These are phyloP conservation scores for Plecotus auritus DNA, from an alignment of 2,113 vertebrate genomes.

Conservation along the genomic window DNA sequence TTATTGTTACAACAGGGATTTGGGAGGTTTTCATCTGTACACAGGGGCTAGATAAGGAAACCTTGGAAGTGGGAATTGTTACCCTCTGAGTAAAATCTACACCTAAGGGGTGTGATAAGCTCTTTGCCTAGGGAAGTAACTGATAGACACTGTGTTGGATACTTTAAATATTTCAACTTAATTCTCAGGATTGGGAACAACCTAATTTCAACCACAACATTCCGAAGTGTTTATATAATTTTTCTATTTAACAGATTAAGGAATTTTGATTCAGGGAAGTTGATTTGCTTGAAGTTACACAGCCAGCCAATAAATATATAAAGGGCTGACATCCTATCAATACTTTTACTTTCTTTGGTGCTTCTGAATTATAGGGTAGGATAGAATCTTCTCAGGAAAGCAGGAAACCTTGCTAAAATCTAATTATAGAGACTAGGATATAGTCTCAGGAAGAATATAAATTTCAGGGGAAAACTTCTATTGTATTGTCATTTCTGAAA, in stretches of 20 bases:
- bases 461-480: not conserved
- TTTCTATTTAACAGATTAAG: not conserved
- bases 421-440: not conserved
- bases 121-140: not conserved
- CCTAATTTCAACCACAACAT: not conserved
- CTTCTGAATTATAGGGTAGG: not conserved
- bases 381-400: not conserved
- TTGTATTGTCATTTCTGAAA: not conserved
- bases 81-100: not conserved
- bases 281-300: not conserved
- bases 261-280: not conserved
- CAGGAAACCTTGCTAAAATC: not conserved
- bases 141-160: not conserved
- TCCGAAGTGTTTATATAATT: not conserved
- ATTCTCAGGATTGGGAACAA: not conserved
- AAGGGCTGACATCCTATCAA: not conserved
- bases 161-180: not conserved
- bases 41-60: not conserved
- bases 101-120: not conserved
- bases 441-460: not conserved
- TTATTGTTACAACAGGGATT: slow-evolving; percentile 9
- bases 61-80: not conserved
- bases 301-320: not conserved
- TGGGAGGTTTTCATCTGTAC: not conserved
- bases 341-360: not conserved